Evolutionary conservation across 2,113 vertebrate species (phyloP).

Genomic region (Saimiri boliviensis): DNA sequence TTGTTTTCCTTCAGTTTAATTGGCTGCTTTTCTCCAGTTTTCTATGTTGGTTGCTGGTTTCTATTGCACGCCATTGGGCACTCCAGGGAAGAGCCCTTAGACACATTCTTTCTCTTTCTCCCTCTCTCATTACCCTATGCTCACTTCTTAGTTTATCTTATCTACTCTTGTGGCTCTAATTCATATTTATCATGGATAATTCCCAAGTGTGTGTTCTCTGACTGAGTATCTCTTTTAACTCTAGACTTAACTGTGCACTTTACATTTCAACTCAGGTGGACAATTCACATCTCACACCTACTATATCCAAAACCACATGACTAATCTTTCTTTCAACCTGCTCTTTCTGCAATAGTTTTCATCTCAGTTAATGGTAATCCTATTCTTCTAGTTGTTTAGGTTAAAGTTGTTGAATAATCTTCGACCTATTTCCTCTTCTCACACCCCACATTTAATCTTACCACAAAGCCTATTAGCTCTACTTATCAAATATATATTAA

Average conservation of each 20-base stretch:
- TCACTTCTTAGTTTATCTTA: background rate
- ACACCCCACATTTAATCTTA: background rate
- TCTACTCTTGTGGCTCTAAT: background rate
- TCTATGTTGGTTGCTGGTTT: background rate
- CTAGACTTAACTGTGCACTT: background rate
- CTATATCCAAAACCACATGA: constrained; percentile 25
- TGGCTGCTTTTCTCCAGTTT: background rate
- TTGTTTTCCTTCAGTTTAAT: background rate
- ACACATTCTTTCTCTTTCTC: background rate
- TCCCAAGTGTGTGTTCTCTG: background rate
- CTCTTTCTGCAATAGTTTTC: constrained; percentile 35
- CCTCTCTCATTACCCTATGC: background rate
- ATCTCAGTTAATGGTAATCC: constrained; percentile 19
- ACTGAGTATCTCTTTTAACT: background rate
- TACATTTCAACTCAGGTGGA: background rate
- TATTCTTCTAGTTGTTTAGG: background rate
- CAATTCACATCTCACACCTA: constrained; percentile 35
- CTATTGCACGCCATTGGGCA: background rate
- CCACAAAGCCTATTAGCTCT: background rate
- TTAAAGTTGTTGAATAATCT: background rate
- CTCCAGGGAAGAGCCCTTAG: background rate
- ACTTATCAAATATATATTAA: background rate
- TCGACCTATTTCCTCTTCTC: background rate
- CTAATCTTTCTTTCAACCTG: background rate
- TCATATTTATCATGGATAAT: background rate